Percentiles rank a stretch among this genome's conserved stretches.
Conservation (phyloP, 1,140 invertebrate genomes). For the Hesperophylax magnus region DNA sequence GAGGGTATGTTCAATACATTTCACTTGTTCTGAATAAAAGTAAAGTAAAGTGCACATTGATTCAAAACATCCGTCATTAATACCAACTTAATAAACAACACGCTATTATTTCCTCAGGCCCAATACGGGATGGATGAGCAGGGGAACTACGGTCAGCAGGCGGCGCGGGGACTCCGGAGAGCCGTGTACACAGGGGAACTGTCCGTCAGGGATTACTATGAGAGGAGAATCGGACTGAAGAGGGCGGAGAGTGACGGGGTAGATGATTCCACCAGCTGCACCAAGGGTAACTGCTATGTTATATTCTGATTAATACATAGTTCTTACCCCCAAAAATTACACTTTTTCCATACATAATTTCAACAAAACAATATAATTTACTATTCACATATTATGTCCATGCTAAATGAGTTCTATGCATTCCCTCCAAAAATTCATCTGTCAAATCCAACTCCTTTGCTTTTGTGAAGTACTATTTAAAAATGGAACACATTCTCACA, state of each 20-base stretch:
- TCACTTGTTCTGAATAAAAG: background rate
- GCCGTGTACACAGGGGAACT: slow-evolving; percentile 89
- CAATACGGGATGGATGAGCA: slow-evolving; percentile 93
- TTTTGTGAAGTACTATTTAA: no score
- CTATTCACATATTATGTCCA: no score
- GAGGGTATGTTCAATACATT: slow-evolving; percentile 66
- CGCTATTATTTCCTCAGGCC: slow-evolving; percentile 68
- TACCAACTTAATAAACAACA: background rate
- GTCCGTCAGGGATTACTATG: slow-evolving; percentile 88
- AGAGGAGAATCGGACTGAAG: slow-evolving; percentile 82
- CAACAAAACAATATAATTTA: no score
- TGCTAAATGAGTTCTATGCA: no score
- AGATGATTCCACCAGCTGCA: slow-evolving; percentile 87
- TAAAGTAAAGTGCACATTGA: background rate
- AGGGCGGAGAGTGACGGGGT: slow-evolving; percentile 83
- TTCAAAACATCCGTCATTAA: background rate
- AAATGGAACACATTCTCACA: no score
- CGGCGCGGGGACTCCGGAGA: slow-evolving; percentile 84
- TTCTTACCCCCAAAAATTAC: no score
- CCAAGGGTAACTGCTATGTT: slow-evolving; percentile 60
- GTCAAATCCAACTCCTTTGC: no score
- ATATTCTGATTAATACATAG: no score
- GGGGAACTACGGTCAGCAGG: slow-evolving; percentile 85
- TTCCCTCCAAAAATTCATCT: no score
- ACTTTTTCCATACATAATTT: no score